These are phyloP conservation scores for Pterocles orientalis DNA, from an alignment of 2,113 vertebrate species.

Conservation along the genomic window DNA sequence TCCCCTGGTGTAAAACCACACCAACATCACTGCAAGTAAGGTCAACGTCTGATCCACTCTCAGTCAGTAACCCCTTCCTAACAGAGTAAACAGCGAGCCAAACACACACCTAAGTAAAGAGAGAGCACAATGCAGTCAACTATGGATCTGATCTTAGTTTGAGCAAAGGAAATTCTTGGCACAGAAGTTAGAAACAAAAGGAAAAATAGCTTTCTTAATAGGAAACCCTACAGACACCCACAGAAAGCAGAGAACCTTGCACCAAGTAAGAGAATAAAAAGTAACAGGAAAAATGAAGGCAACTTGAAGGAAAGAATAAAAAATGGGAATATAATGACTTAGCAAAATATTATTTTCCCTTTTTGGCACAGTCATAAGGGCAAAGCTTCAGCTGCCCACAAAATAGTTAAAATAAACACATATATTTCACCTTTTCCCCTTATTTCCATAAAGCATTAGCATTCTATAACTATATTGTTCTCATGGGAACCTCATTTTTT, in stretches of 20 bases:
- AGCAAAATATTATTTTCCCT: not conserved
- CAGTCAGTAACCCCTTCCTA: not conserved
- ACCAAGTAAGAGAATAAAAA: not conserved
- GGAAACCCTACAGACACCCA: not conserved
- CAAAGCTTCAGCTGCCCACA: not conserved
- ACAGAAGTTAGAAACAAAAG: not conserved
- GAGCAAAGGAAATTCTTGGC: not conserved
- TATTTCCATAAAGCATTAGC: not conserved
- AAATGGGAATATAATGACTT: not conserved
- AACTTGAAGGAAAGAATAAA: not conserved
- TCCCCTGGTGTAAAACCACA: not conserved
- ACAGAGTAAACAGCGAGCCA: not conserved
- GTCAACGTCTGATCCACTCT: not conserved
- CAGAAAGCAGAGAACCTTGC: not conserved
- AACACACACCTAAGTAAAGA: not conserved
- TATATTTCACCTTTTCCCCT: not conserved
- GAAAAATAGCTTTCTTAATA: not conserved
- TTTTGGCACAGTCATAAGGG: not conserved
- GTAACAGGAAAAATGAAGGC: not conserved
- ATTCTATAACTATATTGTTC: not conserved
- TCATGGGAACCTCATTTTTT: not conserved
- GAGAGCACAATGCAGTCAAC: not conserved
- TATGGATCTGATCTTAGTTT: not conserved
- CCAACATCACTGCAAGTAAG: not conserved
- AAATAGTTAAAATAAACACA: not conserved